phyloP scores from a whole-genome alignment of 2,113 vertebrate species.

The Tetraodon nigroviridis region DNA sequence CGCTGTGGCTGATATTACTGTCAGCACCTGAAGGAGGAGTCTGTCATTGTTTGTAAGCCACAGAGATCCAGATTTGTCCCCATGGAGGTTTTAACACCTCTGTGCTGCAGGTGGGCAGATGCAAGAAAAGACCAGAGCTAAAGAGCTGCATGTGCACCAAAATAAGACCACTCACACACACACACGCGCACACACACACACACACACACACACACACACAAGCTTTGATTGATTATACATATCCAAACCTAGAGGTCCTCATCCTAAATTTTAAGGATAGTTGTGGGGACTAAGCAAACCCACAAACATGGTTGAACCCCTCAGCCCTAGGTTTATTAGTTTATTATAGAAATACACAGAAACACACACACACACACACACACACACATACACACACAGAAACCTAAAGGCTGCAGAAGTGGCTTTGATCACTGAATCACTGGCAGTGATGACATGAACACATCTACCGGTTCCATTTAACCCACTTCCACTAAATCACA shows the following conservation, averaged over 20 bases:
- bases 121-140: constrained; percentile 51
- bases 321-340: too few species aligned
- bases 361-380: constrained; percentile 33
- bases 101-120: constrained; percentile 67
- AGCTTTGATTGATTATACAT: too few species aligned
- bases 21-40: constrained; percentile 21
- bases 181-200: too few species aligned
- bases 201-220: too few species aligned
- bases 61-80: constrained; percentile 60
- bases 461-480: constrained; percentile 49
- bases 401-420: constrained; percentile 36
- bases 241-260: too few species aligned
- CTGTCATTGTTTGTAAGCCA: constrained; percentile 17
- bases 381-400: constrained; percentile 36
- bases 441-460: constrained; percentile 43
- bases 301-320: too few species aligned
- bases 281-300: too few species aligned
- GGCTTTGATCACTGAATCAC: constrained; percentile 60
- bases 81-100: constrained; percentile 65
- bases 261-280: too few species aligned
- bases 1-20: constrained; percentile 33
- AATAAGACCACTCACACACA: constrained; percentile 52
- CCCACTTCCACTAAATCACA: constrained; percentile 49
- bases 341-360: too few species aligned
- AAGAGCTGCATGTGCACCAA: constrained; percentile 60